These are phyloP conservation scores for Andrena minutula DNA, from an alignment of 2,888 invertebrate species.

Conservation along the genomic window DNA sequence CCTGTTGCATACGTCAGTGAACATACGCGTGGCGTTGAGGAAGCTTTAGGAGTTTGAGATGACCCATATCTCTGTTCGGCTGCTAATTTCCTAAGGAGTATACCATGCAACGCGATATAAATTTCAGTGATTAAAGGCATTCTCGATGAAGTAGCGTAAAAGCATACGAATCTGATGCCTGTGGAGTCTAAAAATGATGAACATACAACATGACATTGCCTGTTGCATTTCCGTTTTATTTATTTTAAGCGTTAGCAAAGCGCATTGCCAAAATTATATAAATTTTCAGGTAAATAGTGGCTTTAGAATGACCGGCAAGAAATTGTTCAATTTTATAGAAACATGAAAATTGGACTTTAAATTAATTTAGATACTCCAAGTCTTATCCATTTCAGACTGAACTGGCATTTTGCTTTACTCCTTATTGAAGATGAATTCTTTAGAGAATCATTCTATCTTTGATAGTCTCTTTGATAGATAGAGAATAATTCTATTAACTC, in stretches of 20 bases:
- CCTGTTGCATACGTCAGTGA: slow-evolving; percentile 55
- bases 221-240: slow-evolving; percentile 68
- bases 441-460: too few species aligned
- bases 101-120: slow-evolving; percentile 3
- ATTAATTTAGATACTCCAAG: background rate
- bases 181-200: slow-evolving; percentile 69
- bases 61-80: background rate
- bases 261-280: slow-evolving; percentile 54
- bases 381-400: background rate
- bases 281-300: slow-evolving; percentile 66
- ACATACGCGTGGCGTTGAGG: slow-evolving; percentile 46
- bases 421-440: too few species aligned
- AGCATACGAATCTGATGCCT: slow-evolving; percentile 58
- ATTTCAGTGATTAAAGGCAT: background rate
- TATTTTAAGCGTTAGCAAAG: slow-evolving; percentile 42
- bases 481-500: too few species aligned
- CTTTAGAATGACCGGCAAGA: background rate
- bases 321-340: slow-evolving; percentile 11
- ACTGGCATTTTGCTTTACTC: background rate
- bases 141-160: slow-evolving; percentile 19
- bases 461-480: too few species aligned
- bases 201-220: slow-evolving; percentile 60
- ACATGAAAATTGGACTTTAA: background rate
- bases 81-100: slow-evolving; percentile 8
- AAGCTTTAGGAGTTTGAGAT: slow-evolving; percentile 12